Evolutionary conservation across 2,113 vertebrate genomes (phyloP), one percentile per base, ranked within the genome.

Genomic region (Aphyosemion australe): DNA sequence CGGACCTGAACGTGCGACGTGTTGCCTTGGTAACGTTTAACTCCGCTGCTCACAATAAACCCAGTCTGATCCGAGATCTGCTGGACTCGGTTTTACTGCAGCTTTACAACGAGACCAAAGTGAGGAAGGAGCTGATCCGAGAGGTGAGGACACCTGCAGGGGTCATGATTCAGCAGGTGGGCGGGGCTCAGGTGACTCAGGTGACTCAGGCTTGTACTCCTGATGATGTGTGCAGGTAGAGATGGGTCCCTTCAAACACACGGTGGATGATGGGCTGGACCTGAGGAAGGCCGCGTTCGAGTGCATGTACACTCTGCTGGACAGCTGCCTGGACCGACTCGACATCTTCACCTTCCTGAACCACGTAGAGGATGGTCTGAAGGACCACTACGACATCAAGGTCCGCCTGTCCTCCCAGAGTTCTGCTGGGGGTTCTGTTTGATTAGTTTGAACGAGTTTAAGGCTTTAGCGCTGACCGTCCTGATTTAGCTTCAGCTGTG

Each of bases 381-480:
- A 99, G 90, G 97, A 99, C 90, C 97, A 99, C 91, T 99, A 99
- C 75, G 97, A 99, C 89, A 99, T 99, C 91, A 99, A 99, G 96
- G 97, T 97, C 77, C 0, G 1, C 4, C 8, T 12, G 3, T 41
- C 9, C 10, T 1, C 41, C 26, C 10, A 9, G 14, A 12, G 41
- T 42, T 42, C 12, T 42, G 11, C 41, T 42, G 41, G 2, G 41
- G 41, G 41, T 42, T 42, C 11, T 8, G 37, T 42, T 2, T 42
- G 41, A 12, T 42, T 42, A 12, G 3, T 42, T 11, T 12, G 34
- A 37, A 37, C 34, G 6, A 11, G 41, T 42, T 42, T 12, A 42
- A 42, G 11, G 12, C 2, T 42, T 4, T 42, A 42, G 41, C 12
- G 1, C 34, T 26, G 26, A n/a, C 26, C 26, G 26, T 26, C 26